Evolutionary conservation across 2,113 vertebrate species (phyloP), one percentile per base, ranked within the genome.

Genomic region (Pristiophorus japonicus): DNA sequence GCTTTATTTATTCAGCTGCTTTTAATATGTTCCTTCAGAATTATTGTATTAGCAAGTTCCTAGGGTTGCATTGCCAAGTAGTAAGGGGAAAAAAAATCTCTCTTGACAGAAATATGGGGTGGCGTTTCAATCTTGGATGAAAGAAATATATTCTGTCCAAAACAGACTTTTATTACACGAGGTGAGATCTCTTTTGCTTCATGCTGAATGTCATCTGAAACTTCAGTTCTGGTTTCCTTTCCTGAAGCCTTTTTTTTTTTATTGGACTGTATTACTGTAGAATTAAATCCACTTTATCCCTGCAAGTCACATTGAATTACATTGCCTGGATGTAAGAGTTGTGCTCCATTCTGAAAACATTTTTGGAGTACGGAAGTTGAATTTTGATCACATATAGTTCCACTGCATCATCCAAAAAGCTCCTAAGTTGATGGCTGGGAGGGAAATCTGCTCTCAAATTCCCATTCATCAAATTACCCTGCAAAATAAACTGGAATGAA

Each of bases 1-100:
- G 95, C 78, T 62, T 70, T 97, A 97, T 97, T 97, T 97, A 96
- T 96, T 97, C 97, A 97, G 97, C 97, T 97, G 97, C 96, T 96
- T 97, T 96, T 96, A 96, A 97, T 97, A 96, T 97, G 97, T 97
- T 96, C 96, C 97, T 96, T 96, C 96, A 96, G 96, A 96, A 97
- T 96, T 96, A 96, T 95, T 96, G 96, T 96, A 91, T 96, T 94
- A 51, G 96, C 95, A 96, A 96, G 97, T 97, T 97, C 97, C 97
- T 97, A 96, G 97, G 97, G 96, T 97, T 96, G 96, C 96, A 96
- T 96, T 97, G 97, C 97, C 97, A 96, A 94, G 20, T 73, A 27
- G 66, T 73, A 70, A 94, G 95, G 96, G 97, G 96, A 97, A 96
- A 96, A 97, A 97, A 96, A 94, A 96, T 96, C 95, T 97, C 96